These are phyloP conservation scores for Furcula furcula DNA, from an alignment of 2,888 invertebrate genomes.

Conservation along the genomic window DNA sequence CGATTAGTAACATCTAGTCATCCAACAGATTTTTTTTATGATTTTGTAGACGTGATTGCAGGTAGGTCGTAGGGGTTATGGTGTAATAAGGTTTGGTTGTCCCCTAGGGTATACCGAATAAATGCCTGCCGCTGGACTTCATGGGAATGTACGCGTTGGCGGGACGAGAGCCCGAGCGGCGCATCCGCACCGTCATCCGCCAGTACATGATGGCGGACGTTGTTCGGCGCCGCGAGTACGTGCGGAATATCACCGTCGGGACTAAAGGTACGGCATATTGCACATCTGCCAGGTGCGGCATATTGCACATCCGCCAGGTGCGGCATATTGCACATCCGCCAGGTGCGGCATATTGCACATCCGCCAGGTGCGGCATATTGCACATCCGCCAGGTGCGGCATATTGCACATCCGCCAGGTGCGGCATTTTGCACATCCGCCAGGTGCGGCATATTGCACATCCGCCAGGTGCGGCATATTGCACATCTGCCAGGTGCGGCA, in stretches of 20 bases:
- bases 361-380: too few species aligned
- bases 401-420: conserved; percentile 5
- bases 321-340: conserved; percentile 93
- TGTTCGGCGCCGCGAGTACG: conserved; percentile 94
- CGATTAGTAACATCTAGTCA: too few species aligned
- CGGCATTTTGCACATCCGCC: not conserved
- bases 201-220: conserved; percentile 95
- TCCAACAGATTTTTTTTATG: too few species aligned
- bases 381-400: too few species aligned
- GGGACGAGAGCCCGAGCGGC: conserved; percentile 93
- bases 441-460: not conserved
- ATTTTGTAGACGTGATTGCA: too few species aligned
- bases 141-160: conserved; percentile 97
- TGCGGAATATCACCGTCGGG: conserved; percentile 90
- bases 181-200: conserved; percentile 85
- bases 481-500: too few species aligned
- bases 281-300: not conserved
- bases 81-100: too few species aligned
- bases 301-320: conserved; percentile 84
- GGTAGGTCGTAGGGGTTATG: too few species aligned
- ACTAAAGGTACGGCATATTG: conserved; percentile 68
- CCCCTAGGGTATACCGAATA: conserved; percentile 89
- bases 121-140: conserved; percentile 96
- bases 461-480: not conserved
- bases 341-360: conserved; percentile 87